Evolutionary conservation across 2,113 vertebrate genomes (phyloP).

Genomic region (Dipodomys ordii): DNA sequence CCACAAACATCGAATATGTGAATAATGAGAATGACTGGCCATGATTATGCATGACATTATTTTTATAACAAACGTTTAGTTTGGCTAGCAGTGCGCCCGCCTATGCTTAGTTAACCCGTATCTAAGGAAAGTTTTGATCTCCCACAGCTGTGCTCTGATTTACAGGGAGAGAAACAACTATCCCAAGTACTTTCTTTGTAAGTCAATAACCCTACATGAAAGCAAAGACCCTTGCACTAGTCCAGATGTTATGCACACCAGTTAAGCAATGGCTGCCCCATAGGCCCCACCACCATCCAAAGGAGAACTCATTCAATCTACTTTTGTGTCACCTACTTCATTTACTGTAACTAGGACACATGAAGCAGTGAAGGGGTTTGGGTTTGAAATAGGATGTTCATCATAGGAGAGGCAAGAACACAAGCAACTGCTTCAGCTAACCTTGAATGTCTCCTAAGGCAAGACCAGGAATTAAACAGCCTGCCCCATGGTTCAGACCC

Average conservation of each 20-base stretch:
- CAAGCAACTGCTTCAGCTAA: not conserved
- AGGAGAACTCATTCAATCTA: not conserved
- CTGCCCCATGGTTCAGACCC: not conserved
- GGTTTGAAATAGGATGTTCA: not conserved
- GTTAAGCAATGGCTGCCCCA: not conserved
- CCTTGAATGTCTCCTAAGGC: not conserved
- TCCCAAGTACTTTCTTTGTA: not conserved
- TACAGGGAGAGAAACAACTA: not conserved
- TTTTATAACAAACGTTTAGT: not conserved
- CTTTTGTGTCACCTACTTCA: not conserved
- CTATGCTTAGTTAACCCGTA: not conserved
- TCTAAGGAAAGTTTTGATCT: not conserved
- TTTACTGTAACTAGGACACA: not conserved
- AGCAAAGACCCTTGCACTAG: not conserved
- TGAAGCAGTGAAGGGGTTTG: not conserved
- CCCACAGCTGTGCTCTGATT: not conserved
- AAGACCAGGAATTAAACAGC: not conserved
- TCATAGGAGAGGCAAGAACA: not conserved
- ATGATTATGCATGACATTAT: not conserved
- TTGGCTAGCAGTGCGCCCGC: not conserved
- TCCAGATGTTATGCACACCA: not conserved
- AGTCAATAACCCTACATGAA: not conserved
- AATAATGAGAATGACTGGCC: not conserved
- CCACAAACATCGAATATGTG: not conserved
- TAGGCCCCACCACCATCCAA: no score